Conservation (phyloP, 2,113 vertebrate species). For the Saccopteryx leptura region DNA sequence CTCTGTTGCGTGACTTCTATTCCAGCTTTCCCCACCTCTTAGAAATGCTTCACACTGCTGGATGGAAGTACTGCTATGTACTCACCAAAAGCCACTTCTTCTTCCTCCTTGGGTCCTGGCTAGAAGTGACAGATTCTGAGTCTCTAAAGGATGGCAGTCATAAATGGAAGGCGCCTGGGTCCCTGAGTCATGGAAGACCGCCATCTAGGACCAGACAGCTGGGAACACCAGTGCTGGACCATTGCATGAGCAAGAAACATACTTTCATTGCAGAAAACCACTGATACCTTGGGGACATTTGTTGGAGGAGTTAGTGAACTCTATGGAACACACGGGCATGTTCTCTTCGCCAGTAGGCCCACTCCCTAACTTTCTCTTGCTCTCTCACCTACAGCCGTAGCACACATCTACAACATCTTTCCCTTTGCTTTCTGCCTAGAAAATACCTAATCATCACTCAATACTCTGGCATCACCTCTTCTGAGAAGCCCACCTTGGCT, state of each 20-base stretch:
- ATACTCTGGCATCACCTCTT: neutral
- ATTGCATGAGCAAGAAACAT: neutral
- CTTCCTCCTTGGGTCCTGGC: neutral
- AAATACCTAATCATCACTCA: neutral
- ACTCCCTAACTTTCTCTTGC: no score
- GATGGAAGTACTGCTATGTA: neutral
- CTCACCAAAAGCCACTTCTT: neutral
- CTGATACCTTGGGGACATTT: neutral
- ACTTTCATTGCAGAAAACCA: neutral
- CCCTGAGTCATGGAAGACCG: neutral
- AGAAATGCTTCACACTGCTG: neutral
- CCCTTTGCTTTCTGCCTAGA: neutral
- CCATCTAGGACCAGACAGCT: neutral
- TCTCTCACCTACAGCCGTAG: neutral
- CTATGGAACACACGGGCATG: neutral
- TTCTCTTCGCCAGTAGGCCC: neutral
- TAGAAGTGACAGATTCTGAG: neutral
- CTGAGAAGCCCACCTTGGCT: neutral
- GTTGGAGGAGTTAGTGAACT: neutral
- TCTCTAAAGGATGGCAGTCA: neutral
- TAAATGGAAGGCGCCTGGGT: neutral
- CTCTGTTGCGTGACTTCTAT: neutral
- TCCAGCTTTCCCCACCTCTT: neutral
- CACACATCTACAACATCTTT: neutral
- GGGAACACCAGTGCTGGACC: neutral